Conservation (phyloP, 1,140 invertebrate species). For the Dendroctonus ponderosae region DNA sequence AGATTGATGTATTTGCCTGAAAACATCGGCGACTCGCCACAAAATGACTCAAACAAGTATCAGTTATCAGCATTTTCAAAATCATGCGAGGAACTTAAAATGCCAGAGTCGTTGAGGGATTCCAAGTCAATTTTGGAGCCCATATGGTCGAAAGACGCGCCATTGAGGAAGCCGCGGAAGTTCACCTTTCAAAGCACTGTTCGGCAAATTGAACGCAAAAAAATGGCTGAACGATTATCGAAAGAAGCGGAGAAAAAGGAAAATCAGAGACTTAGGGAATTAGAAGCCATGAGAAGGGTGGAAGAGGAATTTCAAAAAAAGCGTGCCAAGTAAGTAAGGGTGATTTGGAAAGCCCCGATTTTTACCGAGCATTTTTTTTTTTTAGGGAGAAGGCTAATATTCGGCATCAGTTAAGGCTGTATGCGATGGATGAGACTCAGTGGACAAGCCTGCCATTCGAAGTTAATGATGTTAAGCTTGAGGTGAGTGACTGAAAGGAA, state of each 20-base stretch:
- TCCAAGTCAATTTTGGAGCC: constrained; percentile 33
- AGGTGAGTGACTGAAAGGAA: constrained; percentile 38
- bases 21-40: constrained; percentile 34
- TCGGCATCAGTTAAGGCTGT: constrained; percentile 68
- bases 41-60: constrained; percentile 6
- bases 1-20: constrained; percentile 80
- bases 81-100: constrained; percentile 51
- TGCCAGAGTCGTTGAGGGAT: constrained; percentile 41
- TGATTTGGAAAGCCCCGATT: not conserved
- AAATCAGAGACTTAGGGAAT: constrained; percentile 67
- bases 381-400: constrained; percentile 73
- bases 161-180: constrained; percentile 56
- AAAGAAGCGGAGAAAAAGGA: constrained; percentile 75
- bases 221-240: constrained; percentile 71
- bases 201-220: constrained; percentile 69
- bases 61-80: constrained; percentile 44
- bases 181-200: constrained; percentile 83
- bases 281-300: constrained; percentile 71
- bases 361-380: constrained; percentile 13
- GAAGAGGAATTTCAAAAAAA: constrained; percentile 51
- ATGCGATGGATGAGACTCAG: constrained; percentile 58
- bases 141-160: constrained; percentile 23
- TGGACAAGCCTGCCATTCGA: constrained; percentile 47
- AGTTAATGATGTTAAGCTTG: constrained; percentile 38
- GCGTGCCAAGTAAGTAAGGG: constrained; percentile 41